Evolutionary conservation across 1,140 invertebrate genomes (phyloP).

Genomic region (Drosophila erecta): DNA sequence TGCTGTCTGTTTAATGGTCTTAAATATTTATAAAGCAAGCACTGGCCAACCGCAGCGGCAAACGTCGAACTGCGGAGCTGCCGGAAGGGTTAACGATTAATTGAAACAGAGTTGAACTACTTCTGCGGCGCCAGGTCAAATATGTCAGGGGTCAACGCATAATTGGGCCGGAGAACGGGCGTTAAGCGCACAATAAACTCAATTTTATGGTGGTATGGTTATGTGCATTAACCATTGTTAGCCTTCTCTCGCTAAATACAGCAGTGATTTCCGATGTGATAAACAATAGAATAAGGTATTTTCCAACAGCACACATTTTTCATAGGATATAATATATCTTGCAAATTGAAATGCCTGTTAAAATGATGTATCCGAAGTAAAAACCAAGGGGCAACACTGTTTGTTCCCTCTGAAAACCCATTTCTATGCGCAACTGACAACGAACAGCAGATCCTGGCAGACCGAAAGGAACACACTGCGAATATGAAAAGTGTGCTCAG

Average conservation of each 20-base stretch:
- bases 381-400: neutral
- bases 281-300: no score
- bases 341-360: no score
- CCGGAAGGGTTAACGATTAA: conserved; percentile 51
- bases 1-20: conserved; percentile 63
- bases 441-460: conserved; percentile 25
- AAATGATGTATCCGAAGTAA: neutral
- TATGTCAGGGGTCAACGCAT: conserved; percentile 20
- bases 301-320: no score
- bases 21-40: conserved; percentile 75
- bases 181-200: conserved; percentile 21
- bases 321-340: no score
- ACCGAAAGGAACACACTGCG: conserved; percentile 7
- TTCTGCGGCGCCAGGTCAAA: conserved; percentile 37
- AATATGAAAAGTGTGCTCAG: conserved; percentile 34
- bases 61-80: conserved; percentile 46
- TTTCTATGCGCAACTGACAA: neutral
- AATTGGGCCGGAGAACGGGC: neutral
- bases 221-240: conserved; percentile 21
- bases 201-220: conserved; percentile 4
- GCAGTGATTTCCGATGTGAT: neutral
- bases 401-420: conserved; percentile 1
- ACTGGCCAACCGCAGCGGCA: conserved; percentile 44
- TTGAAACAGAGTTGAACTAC: conserved; percentile 42
- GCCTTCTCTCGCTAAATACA: neutral